These are phyloP conservation scores for Gadus chalcogrammus DNA, from an alignment of 2,113 vertebrate species.

Conservation along the genomic window DNA sequence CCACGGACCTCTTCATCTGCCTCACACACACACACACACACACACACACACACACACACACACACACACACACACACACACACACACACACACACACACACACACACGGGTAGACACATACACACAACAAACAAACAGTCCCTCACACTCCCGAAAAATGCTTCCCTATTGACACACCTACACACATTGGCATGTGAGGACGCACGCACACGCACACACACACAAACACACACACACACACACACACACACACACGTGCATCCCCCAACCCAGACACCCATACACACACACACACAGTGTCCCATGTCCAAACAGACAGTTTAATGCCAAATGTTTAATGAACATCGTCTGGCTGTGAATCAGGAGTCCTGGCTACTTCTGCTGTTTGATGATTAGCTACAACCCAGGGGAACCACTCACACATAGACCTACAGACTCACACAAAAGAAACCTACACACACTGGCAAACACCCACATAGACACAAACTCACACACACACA, in stretches of 20 bases:
- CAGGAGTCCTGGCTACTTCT: constrained; percentile 54
- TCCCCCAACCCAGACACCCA: neutral
- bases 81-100: no score
- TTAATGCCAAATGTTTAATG: constrained; percentile 66
- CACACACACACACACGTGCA: constrained; percentile 4
- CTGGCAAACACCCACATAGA: neutral
- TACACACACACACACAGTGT: constrained; percentile 15
- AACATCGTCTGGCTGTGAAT: constrained; percentile 57
- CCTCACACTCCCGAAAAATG: neutral
- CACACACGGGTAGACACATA: neutral
- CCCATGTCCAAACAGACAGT: constrained; percentile 46
- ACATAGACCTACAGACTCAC: constrained; percentile 27
- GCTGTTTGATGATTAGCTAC: constrained; percentile 62
- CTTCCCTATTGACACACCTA: neutral
- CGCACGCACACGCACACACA: neutral
- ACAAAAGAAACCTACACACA: neutral
- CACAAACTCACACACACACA: neutral
- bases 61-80: no score
- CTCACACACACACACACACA: neutral
- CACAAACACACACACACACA: no score
- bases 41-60: neutral
- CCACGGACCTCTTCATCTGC: constrained; percentile 23
- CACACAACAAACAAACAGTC: neutral
- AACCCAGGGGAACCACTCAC: constrained; percentile 41
- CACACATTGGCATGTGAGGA: neutral